Conservation (phyloP, 2,888 invertebrate species). For the Mechanitis mazaeus region DNA sequence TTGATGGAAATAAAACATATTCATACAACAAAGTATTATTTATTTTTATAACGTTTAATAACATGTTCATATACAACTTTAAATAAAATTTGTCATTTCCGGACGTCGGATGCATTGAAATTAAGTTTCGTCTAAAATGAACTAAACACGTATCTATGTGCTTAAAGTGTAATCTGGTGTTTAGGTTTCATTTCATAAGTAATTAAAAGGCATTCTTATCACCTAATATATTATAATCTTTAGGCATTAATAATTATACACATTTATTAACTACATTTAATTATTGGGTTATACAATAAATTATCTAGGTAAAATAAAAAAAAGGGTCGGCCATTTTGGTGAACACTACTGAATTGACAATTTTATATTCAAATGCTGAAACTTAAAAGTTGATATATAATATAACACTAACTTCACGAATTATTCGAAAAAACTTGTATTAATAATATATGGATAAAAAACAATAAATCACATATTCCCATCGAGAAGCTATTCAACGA, state of each 20-base stretch:
- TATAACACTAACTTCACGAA: neutral
- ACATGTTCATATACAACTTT: slow-evolving; percentile 50
- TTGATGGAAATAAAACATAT: slow-evolving; percentile 29
- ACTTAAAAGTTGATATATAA: neutral
- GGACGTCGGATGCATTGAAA: slow-evolving; percentile 45
- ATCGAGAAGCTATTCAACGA: neutral
- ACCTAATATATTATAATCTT: slow-evolving; percentile 10
- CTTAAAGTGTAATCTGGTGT: slow-evolving; percentile 22
- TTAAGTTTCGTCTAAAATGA: slow-evolving; percentile 36
- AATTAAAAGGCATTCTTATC: slow-evolving; percentile 22
- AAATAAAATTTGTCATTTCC: slow-evolving; percentile 46
- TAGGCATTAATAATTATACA: slow-evolving; percentile 17
- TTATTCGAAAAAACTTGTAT: neutral
- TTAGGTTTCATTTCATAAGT: slow-evolving; percentile 26
- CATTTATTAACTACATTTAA: slow-evolving; percentile 14
- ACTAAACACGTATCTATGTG: slow-evolving; percentile 12
- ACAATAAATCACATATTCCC: too few species aligned
- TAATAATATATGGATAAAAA: too few species aligned
- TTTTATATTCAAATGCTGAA: slow-evolving; percentile 9
- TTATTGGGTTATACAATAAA: slow-evolving; percentile 21
- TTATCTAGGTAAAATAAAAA: slow-evolving; percentile 17
- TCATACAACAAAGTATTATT: slow-evolving; percentile 48
- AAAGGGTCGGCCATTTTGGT: slow-evolving; percentile 14
- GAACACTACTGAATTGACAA: slow-evolving; percentile 11
- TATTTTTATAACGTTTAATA: slow-evolving; percentile 59